A percentile compares a stretch with the other conserved stretches of the same genome.
Conservation (phyloP, 2,113 vertebrate species). For the Neofelis nebulosa region DNA sequence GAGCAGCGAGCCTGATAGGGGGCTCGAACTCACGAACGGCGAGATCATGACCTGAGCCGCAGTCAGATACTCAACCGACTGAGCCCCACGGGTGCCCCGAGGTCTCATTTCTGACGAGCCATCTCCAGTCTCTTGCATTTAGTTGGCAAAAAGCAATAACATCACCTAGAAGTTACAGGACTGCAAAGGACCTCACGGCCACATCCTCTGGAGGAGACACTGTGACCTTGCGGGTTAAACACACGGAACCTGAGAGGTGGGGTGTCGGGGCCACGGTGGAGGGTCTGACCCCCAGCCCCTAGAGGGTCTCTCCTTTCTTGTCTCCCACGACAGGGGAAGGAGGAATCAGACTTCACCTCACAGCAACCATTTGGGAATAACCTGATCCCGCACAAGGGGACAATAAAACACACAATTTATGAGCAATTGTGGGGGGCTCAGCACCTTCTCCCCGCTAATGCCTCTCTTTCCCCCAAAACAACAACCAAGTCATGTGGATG, state of each 20-base stretch:
- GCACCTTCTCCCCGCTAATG: neutral
- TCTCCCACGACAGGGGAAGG: neutral
- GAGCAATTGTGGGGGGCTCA: rapidly evolving
- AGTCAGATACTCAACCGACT: too few species aligned
- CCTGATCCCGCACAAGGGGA: neutral
- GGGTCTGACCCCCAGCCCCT: neutral
- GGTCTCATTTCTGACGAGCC: neutral
- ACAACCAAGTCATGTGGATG: rapidly evolving
- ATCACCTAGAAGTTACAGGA: neutral
- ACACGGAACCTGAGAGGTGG: neutral
- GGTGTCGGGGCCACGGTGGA: neutral
- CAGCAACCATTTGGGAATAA: neutral
- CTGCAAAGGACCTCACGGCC: neutral
- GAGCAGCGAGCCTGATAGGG: too few species aligned
- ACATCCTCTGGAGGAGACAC: neutral
- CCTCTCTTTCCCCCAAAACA: neutral
- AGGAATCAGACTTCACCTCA: neutral
- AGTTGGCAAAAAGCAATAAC: neutral
- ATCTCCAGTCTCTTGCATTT: neutral
- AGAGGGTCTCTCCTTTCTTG: neutral
- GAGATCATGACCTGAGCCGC: too few species aligned
- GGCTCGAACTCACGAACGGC: too few species aligned
- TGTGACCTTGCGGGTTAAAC: neutral
- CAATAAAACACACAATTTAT: neutral
- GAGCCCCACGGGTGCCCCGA: neutral